phyloP scores from a whole-genome alignment of 1,140 invertebrate genomes.

The Daktulosphaira vitifoliae region DNA sequence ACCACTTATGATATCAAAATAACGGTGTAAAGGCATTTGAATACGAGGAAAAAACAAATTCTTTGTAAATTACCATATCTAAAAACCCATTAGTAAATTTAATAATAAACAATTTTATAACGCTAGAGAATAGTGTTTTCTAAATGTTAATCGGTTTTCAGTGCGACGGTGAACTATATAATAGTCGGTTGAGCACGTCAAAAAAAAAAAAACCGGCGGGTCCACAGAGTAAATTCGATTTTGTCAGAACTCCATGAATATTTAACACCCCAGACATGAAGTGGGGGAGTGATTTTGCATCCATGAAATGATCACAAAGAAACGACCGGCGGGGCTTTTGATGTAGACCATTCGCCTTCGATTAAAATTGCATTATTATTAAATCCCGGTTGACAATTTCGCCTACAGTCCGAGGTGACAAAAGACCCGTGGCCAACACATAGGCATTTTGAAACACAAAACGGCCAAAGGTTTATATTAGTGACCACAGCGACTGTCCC shows the following conservation, averaged over 20 bases:
- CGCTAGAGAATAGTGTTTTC: no score
- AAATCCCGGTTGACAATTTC: constrained; percentile 3
- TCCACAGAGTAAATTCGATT: constrained; percentile 13
- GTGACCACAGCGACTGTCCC: not conserved
- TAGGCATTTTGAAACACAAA: constrained; percentile 17
- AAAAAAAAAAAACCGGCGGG: not conserved
- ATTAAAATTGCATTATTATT: constrained; percentile 31
- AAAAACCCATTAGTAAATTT: no score
- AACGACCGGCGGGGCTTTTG: constrained; percentile 20
- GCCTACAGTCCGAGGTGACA: not conserved
- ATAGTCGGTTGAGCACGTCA: constrained; percentile 13
- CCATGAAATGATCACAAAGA: constrained; percentile 31
- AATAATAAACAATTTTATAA: no score
- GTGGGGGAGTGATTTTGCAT: not conserved
- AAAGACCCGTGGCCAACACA: not conserved
- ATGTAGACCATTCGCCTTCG: constrained; percentile 22
- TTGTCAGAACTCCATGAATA: constrained; percentile 16
- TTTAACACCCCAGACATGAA: not conserved
- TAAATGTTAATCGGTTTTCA: constrained; percentile 18
- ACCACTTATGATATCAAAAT: no score
- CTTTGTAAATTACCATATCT: no score
- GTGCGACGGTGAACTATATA: not conserved
- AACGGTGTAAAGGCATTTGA: no score
- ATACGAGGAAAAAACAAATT: no score
- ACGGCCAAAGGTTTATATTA: constrained; percentile 1